Evolutionary conservation across 2,888 invertebrate genomes (phyloP).

Genomic region (Dryomyza anilis): DNA sequence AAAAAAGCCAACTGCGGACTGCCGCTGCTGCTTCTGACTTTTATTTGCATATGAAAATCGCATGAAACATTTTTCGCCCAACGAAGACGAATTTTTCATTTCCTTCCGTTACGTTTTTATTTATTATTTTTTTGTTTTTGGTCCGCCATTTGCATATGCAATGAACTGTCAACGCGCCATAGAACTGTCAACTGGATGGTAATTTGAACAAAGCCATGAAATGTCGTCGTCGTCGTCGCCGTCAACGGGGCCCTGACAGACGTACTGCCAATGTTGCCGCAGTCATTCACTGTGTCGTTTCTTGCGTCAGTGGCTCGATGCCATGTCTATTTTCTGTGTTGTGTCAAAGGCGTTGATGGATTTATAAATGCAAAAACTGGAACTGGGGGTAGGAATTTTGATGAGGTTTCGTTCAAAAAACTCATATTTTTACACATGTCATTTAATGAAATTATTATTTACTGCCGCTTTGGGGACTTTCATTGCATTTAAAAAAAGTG

Average conservation of each 20-base stretch:
- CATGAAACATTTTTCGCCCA: constrained; percentile 25
- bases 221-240: constrained; percentile 31
- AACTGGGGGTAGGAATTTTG: too few relatives aligned
- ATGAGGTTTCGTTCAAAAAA: too few relatives aligned
- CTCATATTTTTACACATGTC: too few relatives aligned
- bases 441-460: too few relatives aligned
- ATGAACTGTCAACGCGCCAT: constrained; percentile 54
- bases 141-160: constrained; percentile 50
- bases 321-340: constrained; percentile 19
- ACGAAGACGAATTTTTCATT: constrained; percentile 33
- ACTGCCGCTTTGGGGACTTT: too few relatives aligned
- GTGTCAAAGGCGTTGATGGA: constrained; percentile 50
- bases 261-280: constrained; percentile 1
- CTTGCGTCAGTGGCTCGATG: not conserved
- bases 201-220: constrained; percentile 52
- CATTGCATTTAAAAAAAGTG: too few relatives aligned
- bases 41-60: constrained; percentile 23
- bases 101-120: constrained; percentile 33
- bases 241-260: not conserved
- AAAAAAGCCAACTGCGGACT: not conserved
- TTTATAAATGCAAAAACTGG: constrained; percentile 40
- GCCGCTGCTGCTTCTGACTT: constrained; percentile 14
- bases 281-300: not conserved
- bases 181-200: constrained; percentile 57
- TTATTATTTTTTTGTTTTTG: constrained; percentile 36